Evolutionary conservation across 1,140 invertebrate species (phyloP).

Genomic region (Hyposmocoma kahamanoa): DNA sequence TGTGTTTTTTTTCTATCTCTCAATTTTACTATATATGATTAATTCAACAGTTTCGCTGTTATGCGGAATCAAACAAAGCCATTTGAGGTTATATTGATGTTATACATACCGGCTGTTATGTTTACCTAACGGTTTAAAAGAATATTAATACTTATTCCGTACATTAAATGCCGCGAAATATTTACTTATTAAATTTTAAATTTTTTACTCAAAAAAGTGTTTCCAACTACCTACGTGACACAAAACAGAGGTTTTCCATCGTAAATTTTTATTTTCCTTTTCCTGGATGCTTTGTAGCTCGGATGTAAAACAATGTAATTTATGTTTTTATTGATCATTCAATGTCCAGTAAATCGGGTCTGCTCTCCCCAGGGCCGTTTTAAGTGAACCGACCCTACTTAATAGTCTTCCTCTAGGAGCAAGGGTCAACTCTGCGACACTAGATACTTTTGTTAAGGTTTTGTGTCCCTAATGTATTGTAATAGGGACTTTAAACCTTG

Average conservation of each 20-base stretch:
- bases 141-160: too few relatives aligned
- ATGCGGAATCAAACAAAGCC: too few relatives aligned
- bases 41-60: too few relatives aligned
- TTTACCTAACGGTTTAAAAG: too few relatives aligned
- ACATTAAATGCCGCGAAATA: too few relatives aligned
- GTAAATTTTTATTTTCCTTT: slow-evolving; percentile 8
- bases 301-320: slow-evolving; percentile 42
- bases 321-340: slow-evolving; percentile 60
- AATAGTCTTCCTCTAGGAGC: slow-evolving; percentile 42
- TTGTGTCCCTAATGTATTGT: slow-evolving; percentile 29
- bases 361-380: slow-evolving; percentile 41
- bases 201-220: too few relatives aligned
- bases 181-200: too few relatives aligned
- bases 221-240: neutral
- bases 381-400: slow-evolving; percentile 49
- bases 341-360: slow-evolving; percentile 50
- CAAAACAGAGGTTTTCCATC: slow-evolving; percentile 4
- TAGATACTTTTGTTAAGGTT: slow-evolving; percentile 26
- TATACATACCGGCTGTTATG: too few relatives aligned
- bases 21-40: too few relatives aligned
- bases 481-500: slow-evolving; percentile 28
- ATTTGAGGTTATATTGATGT: too few relatives aligned
- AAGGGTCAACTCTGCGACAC: slow-evolving; percentile 20
- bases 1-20: too few relatives aligned
- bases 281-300: slow-evolving; percentile 20